phyloP scores from a whole-genome alignment of 1,140 invertebrate genomes.

The Dryas iulia region DNA sequence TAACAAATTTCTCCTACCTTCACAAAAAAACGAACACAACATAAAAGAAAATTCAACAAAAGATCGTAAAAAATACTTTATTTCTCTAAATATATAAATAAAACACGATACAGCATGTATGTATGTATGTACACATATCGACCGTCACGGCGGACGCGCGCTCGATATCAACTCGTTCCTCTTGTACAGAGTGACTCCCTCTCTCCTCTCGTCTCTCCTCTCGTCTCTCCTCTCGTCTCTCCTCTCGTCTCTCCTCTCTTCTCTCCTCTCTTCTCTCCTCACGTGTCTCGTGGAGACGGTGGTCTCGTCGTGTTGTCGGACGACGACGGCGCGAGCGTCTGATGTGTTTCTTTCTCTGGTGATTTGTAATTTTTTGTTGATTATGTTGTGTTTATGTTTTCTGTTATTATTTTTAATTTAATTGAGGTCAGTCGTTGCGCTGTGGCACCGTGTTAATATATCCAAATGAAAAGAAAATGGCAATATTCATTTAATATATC shows the following conservation, averaged over 20 bases:
- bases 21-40: background rate
- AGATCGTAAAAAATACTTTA: constrained; percentile 27
- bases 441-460: too few relatives aligned
- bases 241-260: constrained; percentile 39
- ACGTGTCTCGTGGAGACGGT: constrained; percentile 53
- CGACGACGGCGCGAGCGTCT: constrained; percentile 64
- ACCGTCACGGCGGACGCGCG: constrained; percentile 79
- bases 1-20: too few relatives aligned
- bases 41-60: background rate
- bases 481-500: too few relatives aligned
- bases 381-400: too few relatives aligned
- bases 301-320: constrained; percentile 71
- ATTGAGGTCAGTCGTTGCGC: too few relatives aligned
- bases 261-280: constrained; percentile 28
- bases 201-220: constrained; percentile 49
- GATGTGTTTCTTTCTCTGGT: constrained; percentile 71
- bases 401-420: too few relatives aligned
- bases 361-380: background rate
- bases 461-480: too few relatives aligned
- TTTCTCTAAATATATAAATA: constrained; percentile 38
- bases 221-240: constrained; percentile 54
- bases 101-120: constrained; percentile 64
- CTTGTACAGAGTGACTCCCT: constrained; percentile 85
- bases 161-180: constrained; percentile 90
- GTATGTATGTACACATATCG: constrained; percentile 63